Base-by-base conservation (phyloP, 2,113 vertebrate species). In the Calyptommatus sinebrachiatus region DNA sequence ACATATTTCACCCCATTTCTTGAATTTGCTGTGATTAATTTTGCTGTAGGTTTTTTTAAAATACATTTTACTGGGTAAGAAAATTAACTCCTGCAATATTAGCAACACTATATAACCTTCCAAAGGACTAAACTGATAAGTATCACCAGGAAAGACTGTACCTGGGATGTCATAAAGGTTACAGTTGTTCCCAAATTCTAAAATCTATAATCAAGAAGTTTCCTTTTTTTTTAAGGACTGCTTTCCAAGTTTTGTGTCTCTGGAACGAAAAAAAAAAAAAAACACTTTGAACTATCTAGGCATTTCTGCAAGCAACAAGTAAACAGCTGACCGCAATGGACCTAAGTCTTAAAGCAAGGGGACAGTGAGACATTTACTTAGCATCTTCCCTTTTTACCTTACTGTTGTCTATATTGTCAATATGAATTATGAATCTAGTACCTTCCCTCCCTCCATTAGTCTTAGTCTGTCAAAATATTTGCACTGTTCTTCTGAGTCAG, bases 381-480 rank as follows among this genome's bases (percentile, higher is more conserved):
- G 8, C 26, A 48, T 18, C 50, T 14, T 53, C 46, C 22, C n/a
- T 66, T 73, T 53, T 21, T 22, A 41, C 61, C 50, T 24, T 10
- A 28, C n/a, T 50, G 4, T 48, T 62, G 77, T 21, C 61, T 50
- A 20, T 53, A 66, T 53, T 57, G 53, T 57, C 53, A 4, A 73
- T 66, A 73, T 16, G 20, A 70, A 8, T 41, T 70, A 78, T 70
- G 20, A 12, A 18, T 29, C 45, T 53, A 21, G 29, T 29, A 28
- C n/a, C 46, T 20, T 80, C 72, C 61, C 45, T 41, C 65, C 63
- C 22, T 24, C 70, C 45, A 50, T 65, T 65, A 65, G 68, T 48
- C 46, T 80, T 57, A 66, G 45, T 50, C 45, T 73, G 21, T 66
- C 62, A 73, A 66, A 80, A 66, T 28, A 26, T 74, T 74, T 73